These are phyloP conservation scores for Vidua chalybeata DNA, from an alignment of 2,113 vertebrate genomes.

Conservation along the genomic window DNA sequence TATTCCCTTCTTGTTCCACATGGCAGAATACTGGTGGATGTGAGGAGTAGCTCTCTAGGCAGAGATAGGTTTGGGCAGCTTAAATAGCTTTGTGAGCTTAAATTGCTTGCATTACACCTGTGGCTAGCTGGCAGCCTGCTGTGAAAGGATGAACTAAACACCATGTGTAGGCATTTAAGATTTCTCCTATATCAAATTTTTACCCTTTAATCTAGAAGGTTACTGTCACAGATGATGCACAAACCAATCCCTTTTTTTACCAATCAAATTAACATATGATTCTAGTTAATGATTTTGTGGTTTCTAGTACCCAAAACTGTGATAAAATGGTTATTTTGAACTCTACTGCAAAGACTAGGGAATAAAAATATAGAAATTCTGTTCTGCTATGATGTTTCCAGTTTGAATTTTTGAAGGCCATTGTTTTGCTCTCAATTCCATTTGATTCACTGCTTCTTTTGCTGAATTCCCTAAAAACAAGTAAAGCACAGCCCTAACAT, in stretches of 20 bases:
- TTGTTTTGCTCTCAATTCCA: not conserved
- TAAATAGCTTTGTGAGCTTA: not conserved
- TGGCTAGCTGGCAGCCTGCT: not conserved
- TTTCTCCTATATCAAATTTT: not conserved
- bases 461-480: not conserved
- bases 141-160: not conserved
- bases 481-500: not conserved
- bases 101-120: not conserved
- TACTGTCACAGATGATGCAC: not conserved
- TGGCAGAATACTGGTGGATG: not conserved
- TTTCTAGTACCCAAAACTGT: not conserved
- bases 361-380: not conserved
- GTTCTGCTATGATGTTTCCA: not conserved
- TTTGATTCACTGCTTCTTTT: conserved; percentile 5
- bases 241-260: not conserved
- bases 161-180: not conserved
- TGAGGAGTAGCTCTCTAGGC: not conserved
- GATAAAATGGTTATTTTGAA: not conserved
- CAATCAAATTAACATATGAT: not conserved
- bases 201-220: not conserved
- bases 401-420: not conserved
- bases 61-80: not conserved
- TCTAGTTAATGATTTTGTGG: not conserved
- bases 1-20: not conserved
- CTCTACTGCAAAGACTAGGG: not conserved